Evolutionary conservation across 2,797 vertebrate genomes (phyloP).

Genomic region (Chrosomus eos): DNA sequence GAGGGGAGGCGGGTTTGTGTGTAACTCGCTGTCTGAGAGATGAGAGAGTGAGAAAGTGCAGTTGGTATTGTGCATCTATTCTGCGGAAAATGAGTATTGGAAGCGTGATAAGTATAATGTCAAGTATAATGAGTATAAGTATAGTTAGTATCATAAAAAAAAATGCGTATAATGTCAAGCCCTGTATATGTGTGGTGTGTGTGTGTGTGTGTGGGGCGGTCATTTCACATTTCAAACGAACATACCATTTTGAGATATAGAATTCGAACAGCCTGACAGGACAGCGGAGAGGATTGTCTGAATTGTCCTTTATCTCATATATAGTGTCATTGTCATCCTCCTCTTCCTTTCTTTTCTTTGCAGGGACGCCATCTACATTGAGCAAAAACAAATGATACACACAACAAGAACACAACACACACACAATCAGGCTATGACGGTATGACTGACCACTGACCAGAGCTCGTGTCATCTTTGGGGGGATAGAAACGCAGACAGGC

Average conservation of each 20-base stretch:
- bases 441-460: conserved; percentile 57
- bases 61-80: too few species aligned
- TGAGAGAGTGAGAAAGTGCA: too few species aligned
- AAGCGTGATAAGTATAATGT: too few species aligned
- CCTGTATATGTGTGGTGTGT: too few species aligned
- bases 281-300: conserved; percentile 92
- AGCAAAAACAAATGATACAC: neutral
- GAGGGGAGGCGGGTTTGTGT: too few species aligned
- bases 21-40: too few species aligned
- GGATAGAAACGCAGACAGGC: conserved; percentile 96
- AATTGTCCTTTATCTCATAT: conserved; percentile 95
- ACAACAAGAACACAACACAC: neutral
- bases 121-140: too few species aligned
- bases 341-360: conserved; percentile 88
- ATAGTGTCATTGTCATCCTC: conserved; percentile 84
- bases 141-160: too few species aligned
- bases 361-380: conserved; percentile 71
- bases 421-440: neutral
- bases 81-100: too few species aligned
- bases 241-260: conserved; percentile 96
- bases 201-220: too few species aligned
- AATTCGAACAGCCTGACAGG: conserved; percentile 97
- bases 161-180: too few species aligned
- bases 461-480: conserved; percentile 73
- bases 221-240: conserved; percentile 53